Evolutionary conservation across 1,140 invertebrate species (phyloP), one percentile per base, ranked within the genome.

Genomic region (Aphelinus certus): DNA sequence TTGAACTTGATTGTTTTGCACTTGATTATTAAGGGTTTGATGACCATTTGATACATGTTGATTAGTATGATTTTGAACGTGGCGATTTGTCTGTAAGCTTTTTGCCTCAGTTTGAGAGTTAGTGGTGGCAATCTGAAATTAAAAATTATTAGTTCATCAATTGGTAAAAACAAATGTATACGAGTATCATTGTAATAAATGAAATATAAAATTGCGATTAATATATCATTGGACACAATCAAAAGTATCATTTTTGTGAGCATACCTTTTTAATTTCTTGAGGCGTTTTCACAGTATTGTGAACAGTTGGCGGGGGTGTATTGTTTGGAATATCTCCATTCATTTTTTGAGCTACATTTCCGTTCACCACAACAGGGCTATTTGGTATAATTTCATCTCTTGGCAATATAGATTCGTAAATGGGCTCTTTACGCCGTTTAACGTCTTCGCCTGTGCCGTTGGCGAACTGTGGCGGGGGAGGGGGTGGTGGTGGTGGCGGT

Each of bases 391-490:
- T 86, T 48, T 91, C 90, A 49, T 92, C 91, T 26, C 93, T 87
- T 1, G 93, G 94, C 71, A 94, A 88, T 10, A 96, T 93, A 0
- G 93, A 91, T 82, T 96, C 95, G 82, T 96, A 96, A 79, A 96
- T 96, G 1, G 94, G 95, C 82, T 96, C 95, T 48, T 68, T 10
- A 45, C 55, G 69, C 7, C 47, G 51, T 48, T 10, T 66, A 6
- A 47, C 9, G 1, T 69, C 67, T 0, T 4, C 7, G n/a, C 49
- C 48, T n/a, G 4, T 9, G 9, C 61, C 10, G n/a, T 75, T 75
- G 3, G 73, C 73, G 5, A 75, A 75, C 4, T 75, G 73, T 9
- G 69, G 65, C 80, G 89, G 62, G 57, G 79, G 79, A 7, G 86
- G 86, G 1, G 89, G 86, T 43, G 91, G 91, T 2, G 92, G 91